Conservation (phyloP, 2,888 invertebrate species). For the Flexamia atlantica region DNA sequence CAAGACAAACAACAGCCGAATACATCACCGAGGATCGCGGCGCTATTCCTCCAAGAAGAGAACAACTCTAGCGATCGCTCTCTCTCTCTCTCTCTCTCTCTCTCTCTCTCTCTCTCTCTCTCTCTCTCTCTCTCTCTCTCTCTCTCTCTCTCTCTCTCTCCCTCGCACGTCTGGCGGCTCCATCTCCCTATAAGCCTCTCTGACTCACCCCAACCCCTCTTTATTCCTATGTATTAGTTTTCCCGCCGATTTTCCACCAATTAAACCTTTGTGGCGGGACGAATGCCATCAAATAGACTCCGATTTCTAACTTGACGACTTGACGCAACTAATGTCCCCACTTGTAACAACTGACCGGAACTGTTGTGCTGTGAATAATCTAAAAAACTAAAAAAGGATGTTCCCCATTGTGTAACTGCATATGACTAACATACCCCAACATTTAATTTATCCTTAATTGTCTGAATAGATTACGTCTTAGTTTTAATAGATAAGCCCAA, state of each 20-base stretch:
- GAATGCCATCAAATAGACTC: conserved; percentile 48
- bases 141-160: background rate
- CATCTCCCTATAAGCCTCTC: conserved; percentile 24
- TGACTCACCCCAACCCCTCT: conserved; percentile 31
- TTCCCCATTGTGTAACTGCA: too few relatives aligned
- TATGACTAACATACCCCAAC: too few relatives aligned
- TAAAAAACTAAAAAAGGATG: too few relatives aligned
- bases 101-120: conserved; percentile 38
- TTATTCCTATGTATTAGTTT: conserved; percentile 54
- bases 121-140: background rate
- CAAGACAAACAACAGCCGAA: conserved; percentile 6
- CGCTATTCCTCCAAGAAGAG: background rate
- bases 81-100: conserved; percentile 23
- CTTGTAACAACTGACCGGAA: background rate
- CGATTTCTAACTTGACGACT: background rate
- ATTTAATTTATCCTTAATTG: too few relatives aligned
- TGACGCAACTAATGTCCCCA: background rate
- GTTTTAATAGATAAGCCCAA: too few relatives aligned
- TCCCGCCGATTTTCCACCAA: conserved; percentile 60
- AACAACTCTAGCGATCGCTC: background rate
- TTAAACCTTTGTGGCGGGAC: conserved; percentile 45
- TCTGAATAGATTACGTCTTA: too few relatives aligned
- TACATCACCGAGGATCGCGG: background rate
- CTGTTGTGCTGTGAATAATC: too few relatives aligned
- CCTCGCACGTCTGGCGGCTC: conserved; percentile 18